phyloP scores from a whole-genome alignment of 2,888 invertebrate genomes.

The Xestoiulus laeticollis region DNA sequence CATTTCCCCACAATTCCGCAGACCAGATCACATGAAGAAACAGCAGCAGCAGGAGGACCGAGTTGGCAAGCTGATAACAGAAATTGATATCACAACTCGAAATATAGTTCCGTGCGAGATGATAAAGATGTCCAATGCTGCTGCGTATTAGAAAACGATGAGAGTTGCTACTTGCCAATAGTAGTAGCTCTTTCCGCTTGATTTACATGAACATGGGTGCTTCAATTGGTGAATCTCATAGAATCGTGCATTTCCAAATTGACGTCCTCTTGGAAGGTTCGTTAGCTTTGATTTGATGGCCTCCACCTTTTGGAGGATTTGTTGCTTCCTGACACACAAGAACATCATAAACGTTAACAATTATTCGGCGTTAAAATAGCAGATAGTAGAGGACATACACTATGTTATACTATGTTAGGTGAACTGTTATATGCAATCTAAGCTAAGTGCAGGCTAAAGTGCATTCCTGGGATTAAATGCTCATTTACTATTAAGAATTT shows the following conservation, averaged over 20 bases:
- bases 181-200: background rate
- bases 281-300: conserved; percentile 78
- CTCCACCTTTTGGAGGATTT: conserved; percentile 83
- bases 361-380: background rate
- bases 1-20: conserved; percentile 28
- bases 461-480: background rate
- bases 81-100: conserved; percentile 29
- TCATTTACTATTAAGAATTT: too few species aligned
- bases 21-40: conserved; percentile 28
- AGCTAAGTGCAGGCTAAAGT: background rate
- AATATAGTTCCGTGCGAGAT: background rate
- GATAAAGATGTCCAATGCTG: conserved; percentile 28
- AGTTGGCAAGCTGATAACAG: conserved; percentile 10
- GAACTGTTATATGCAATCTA: background rate
- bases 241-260: conserved; percentile 87
- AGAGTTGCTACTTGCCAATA: conserved; percentile 42
- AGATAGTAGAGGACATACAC: background rate
- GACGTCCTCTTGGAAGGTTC: conserved; percentile 82
- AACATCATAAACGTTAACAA: conserved; percentile 58
- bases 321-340: conserved; percentile 78
- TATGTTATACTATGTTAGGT: background rate
- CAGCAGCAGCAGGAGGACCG: conserved; percentile 6
- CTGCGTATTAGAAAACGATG: conserved; percentile 31
- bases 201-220: background rate
- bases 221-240: conserved; percentile 70